phyloP scores from a whole-genome alignment of 2,888 invertebrate species.

The Lamproptera curius region DNA sequence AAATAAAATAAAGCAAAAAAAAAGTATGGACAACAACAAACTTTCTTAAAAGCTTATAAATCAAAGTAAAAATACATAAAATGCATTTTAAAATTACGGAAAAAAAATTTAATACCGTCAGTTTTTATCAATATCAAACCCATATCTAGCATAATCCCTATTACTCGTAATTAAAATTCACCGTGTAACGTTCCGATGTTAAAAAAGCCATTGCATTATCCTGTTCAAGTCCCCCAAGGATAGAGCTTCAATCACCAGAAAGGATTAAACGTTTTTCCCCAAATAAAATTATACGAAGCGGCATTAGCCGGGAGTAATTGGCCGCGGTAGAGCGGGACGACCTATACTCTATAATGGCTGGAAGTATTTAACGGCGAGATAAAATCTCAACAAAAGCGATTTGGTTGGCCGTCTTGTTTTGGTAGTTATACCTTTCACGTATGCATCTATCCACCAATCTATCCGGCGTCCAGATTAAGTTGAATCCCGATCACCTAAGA shows the following conservation, averaged over 20 bases:
- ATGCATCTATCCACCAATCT: conserved; percentile 67
- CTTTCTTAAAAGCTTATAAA: too few species aligned
- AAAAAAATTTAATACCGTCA: too few species aligned
- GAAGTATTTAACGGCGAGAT: conserved; percentile 76
- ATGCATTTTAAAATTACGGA: too few species aligned
- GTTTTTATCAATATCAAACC: background rate
- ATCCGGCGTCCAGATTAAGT: conserved; percentile 40
- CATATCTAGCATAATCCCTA: background rate
- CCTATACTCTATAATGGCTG: conserved; percentile 71
- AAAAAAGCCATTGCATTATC: conserved; percentile 11
- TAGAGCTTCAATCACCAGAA: conserved; percentile 10
- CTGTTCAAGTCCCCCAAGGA: background rate
- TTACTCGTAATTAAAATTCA: background rate
- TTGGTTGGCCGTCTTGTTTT: conserved; percentile 75
- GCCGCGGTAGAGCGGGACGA: conserved; percentile 62
- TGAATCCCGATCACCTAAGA: conserved; percentile 35
- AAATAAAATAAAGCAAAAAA: too few species aligned
- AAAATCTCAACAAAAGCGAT: conserved; percentile 77
- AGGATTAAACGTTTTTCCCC: conserved; percentile 20
- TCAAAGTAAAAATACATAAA: too few species aligned
- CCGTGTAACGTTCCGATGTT: background rate
- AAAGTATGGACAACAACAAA: too few species aligned
- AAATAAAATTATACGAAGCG: conserved; percentile 51
- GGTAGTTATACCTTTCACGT: conserved; percentile 65
- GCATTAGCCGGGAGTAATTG: conserved; percentile 55